Evolutionary conservation across 2,888 invertebrate species (phyloP), one percentile per base, ranked within the genome.

Genomic region (Agonopterix alstromeriana): DNA sequence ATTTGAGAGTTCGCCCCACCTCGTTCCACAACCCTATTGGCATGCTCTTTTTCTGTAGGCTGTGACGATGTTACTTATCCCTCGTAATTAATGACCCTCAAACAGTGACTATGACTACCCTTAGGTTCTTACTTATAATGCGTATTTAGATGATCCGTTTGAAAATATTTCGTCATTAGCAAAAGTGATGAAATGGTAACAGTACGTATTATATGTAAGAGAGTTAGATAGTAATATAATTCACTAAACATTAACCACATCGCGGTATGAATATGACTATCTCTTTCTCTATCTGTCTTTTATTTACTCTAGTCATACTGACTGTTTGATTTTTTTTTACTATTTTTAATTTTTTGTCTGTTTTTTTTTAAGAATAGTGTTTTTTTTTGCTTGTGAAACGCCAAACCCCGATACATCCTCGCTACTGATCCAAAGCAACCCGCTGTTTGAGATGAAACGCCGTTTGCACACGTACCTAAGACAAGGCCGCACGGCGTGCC

Each of bases 271-370:
- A 85, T 85, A 85, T 84, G 81, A 79, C 82, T 84, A 61, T 82
- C 71, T 79, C 77, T 82, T 54, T 78, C 72, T 84, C 73, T 81
- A 52, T 83, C 84, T 87, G 61, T 83, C 79, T 86, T 80, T 85
- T 82, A 70, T 80, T 87, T 77, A 73, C 76, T 80, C 73, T 81
- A 87, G 87, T 88, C 88, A 88, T 88, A 88, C 86, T 88, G 88
- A 87, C 88, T 88, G 88, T 88, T 88, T 88, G 88, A 73, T 85
- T 87, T 83, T 67, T 27, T 27, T 63, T 70, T 80, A 38, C 35
- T 44, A 45, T 74, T 63, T 63, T 65, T 59, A 61, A 56, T 60
- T 65, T 61, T 66, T 65, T 65, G 61, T 67, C 56, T 69, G 64
- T 73, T 66, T 71, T 61, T 67, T 61, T 78, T 73, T 72, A 70